Evolutionary conservation across 1,140 invertebrate genomes (phyloP), one percentile per base, ranked within the genome.

Genomic region (Aplysia californica): DNA sequence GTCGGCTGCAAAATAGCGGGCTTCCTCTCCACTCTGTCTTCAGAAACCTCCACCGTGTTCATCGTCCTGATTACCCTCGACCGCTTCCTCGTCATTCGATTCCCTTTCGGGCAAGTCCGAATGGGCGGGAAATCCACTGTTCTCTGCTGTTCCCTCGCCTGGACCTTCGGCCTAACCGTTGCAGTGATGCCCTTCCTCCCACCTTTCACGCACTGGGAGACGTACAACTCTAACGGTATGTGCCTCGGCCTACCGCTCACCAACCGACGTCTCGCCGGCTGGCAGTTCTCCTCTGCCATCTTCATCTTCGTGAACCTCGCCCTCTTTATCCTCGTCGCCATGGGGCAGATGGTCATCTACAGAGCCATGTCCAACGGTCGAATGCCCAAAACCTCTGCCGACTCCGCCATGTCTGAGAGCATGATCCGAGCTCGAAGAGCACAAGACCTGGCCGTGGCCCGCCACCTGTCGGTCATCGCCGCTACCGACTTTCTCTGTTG

Each of bases 11-110:
- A 77, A 38, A 18, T 80, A 26, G 84, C 85, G 20, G 86, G 86
- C 21, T 75, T 84, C 38, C 58, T 86, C 23, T 77, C 85, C 6
- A 80, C 80, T 1, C 44, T 84, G 21, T 86, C 85, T 36, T 80
- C 73, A 29, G 81, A 86, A 71, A 79, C 79, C 39, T 86, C 85
- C 0, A 80, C 81, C 15, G 75, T 82, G 33, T 85, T 84, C 67
- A 75, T 87, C 29, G 78, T 79, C 38, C 64, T 85, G 15, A 85
- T 86, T 58, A 83, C 86, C 5, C 21, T 84, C 3, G 86, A 87
- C 44, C 61, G 86, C 21, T 78, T 80, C 39, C 44, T 87, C 2
- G 75, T 70, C 1, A 75, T 87, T 10, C 75, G 81, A 15, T 85
- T 78, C 72, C 85, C 85, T 6, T 85, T 87, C 39, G 50, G 75